Percentiles rank a stretch among this genome's conserved stretches.
phyloP scores from a whole-genome alignment of 2,797 vertebrate genomes.

The Momotus momota region DNA sequence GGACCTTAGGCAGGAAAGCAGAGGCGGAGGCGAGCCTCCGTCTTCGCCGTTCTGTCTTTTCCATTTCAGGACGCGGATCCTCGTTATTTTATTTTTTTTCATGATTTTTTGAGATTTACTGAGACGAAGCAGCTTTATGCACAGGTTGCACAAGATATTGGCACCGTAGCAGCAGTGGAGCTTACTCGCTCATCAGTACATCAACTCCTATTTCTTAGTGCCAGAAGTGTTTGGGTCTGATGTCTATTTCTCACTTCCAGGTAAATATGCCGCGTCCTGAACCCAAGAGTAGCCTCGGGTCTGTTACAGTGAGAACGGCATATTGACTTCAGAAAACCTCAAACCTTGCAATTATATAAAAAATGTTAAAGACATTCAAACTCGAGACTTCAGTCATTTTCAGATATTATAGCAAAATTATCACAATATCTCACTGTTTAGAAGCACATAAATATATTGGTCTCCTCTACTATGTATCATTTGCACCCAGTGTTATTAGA shows the following conservation, averaged over 20 bases:
- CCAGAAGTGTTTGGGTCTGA: not conserved
- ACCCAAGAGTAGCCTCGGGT: not conserved
- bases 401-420: not conserved
- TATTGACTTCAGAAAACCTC: not conserved
- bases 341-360: not conserved
- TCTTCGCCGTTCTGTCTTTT: accelerated
- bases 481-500: not conserved
- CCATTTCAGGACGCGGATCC: not conserved
- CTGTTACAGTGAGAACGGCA: not conserved
- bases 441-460: not conserved
- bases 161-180: not conserved
- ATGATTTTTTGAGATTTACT: not conserved
- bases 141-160: not conserved
- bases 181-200: not conserved
- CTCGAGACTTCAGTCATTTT: not conserved
- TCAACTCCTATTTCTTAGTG: not conserved
- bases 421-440: not conserved
- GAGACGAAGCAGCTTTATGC: not conserved
- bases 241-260: not conserved
- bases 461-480: not conserved
- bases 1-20: not conserved
- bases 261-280: not conserved
- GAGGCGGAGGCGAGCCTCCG: accelerated
- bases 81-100: not conserved
- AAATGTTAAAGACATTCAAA: not conserved